These are phyloP conservation scores for Colletes gigas DNA, from an alignment of 1,140 invertebrate species.

Conservation along the genomic window DNA sequence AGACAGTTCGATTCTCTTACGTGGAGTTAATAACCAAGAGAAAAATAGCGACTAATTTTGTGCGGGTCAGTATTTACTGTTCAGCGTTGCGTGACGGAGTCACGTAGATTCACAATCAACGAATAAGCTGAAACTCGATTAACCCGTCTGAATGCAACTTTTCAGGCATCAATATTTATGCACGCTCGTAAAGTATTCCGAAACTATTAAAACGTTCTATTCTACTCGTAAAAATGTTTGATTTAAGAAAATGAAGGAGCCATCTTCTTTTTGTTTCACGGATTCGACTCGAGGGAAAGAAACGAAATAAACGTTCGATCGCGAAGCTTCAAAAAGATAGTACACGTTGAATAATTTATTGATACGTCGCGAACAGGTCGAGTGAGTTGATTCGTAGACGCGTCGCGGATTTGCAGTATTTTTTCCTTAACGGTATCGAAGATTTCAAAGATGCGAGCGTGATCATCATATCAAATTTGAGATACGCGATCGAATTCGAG, in stretches of 20 bases:
- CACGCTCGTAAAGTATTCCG: not conserved
- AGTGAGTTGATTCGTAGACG: not conserved
- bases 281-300: too few species aligned
- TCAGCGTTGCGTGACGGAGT: conserved; percentile 48
- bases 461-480: not conserved
- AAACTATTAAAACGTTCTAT: not conserved
- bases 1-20: too few species aligned
- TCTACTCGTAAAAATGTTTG: not conserved
- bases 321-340: too few species aligned
- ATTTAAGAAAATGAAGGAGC: not conserved
- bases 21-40: too few species aligned
- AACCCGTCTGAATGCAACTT: not conserved
- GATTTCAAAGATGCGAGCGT: not conserved
- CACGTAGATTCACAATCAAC: not conserved
- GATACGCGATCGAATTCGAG: not conserved
- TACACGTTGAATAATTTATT: too few species aligned
- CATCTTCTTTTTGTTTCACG: too few species aligned
- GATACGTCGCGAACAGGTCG: too few species aligned
- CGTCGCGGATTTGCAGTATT: not conserved
- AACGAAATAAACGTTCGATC: not conserved
- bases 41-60: conserved; percentile 62
- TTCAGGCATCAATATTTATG: not conserved
- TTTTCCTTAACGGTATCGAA: not conserved
- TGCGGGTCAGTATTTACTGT: conserved; percentile 67
- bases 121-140: conserved; percentile 1